A percentile compares a stretch with the other conserved stretches of the same genome.
These are phyloP conservation scores for Tachystola acroxantha DNA, from an alignment of 2,888 invertebrate genomes.

Conservation along the genomic window DNA sequence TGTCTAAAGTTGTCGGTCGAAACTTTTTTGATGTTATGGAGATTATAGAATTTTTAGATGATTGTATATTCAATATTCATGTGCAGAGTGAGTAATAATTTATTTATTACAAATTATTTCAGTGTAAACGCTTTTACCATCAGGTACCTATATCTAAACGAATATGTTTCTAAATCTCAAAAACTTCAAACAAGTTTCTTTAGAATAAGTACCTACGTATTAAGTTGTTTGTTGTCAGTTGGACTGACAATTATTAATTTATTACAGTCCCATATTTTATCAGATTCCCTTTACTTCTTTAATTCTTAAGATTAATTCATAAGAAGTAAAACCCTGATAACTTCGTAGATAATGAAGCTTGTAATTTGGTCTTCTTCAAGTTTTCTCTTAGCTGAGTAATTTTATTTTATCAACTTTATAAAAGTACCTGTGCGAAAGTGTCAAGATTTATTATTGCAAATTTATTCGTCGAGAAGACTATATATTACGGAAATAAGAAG, in stretches of 20 bases:
- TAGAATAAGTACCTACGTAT: too few relatives aligned
- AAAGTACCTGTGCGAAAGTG: not conserved
- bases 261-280: not conserved
- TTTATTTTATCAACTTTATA: slow-evolving; percentile 1
- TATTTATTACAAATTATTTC: too few relatives aligned
- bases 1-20: too few relatives aligned
- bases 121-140: too few relatives aligned
- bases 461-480: not conserved
- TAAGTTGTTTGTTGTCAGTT: not conserved
- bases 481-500: too few relatives aligned
- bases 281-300: slow-evolving; percentile 4
- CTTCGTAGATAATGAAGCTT: slow-evolving; percentile 16
- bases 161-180: too few relatives aligned
- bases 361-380: slow-evolving; percentile 14
- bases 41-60: too few relatives aligned
- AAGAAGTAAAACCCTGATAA: slow-evolving; percentile 11
- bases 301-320: slow-evolving; percentile 11
- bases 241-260: not conserved
- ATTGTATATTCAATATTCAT: too few relatives aligned
- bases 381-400: not conserved
- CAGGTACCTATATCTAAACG: too few relatives aligned
- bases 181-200: too few relatives aligned
- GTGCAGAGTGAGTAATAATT: too few relatives aligned
- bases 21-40: too few relatives aligned
- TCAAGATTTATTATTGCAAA: not conserved